Base-by-base conservation (phyloP, 2,113 vertebrate species). In the Malurus alboscapulatus region DNA sequence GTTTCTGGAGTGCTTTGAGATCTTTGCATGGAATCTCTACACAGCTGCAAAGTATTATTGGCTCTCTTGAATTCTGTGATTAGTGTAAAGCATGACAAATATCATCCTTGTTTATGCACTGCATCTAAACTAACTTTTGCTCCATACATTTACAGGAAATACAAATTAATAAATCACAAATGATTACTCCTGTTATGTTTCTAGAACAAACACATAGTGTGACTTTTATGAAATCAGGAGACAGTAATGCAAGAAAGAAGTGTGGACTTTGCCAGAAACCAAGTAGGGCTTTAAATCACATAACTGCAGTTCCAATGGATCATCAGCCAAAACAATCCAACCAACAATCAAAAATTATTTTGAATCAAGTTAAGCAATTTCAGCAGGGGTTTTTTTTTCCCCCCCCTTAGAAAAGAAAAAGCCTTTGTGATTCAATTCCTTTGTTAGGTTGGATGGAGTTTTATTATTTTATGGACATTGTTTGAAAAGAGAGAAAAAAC, bases 401-500 rank as follows among this genome's bases (percentile, higher is more conserved):
- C 34, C 34, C 34, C 34, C 12, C 2, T 2, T 18, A 40, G 65
- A 26, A 40, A 59, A 62, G 32, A 11, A 77, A n/a, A 22, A 15
- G 2, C 40, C 68, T 88, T 87, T 89, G 71, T 78, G 57, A 95
- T 87, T 91, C 84, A 85, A 96, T 96, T 89, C 61, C 54, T 89
- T 75, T 73, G 77, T 58, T 61, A 48, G 40, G 38, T 48, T 72
- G 87, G 10, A 76, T 48, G 21, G 10, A 2, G 4, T 57, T 68
- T 71, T 76, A 66, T 92, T 77, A 83, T 95, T 93, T 96, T 75
- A 96, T 69, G 78, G 94, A 51, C 80, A 96, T 94, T 96, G 94
- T 96, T 92, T 86, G 90, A 94, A 89, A 95, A 96, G 85, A 97
- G 97, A 97, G 94, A 59, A 83, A 84, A 91, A 95, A 59, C 53